A percentile compares a stretch with the other conserved stretches of the same genome.
Conservation (phyloP, 1,140 invertebrate genomes). For the Littorina saxatilis region DNA sequence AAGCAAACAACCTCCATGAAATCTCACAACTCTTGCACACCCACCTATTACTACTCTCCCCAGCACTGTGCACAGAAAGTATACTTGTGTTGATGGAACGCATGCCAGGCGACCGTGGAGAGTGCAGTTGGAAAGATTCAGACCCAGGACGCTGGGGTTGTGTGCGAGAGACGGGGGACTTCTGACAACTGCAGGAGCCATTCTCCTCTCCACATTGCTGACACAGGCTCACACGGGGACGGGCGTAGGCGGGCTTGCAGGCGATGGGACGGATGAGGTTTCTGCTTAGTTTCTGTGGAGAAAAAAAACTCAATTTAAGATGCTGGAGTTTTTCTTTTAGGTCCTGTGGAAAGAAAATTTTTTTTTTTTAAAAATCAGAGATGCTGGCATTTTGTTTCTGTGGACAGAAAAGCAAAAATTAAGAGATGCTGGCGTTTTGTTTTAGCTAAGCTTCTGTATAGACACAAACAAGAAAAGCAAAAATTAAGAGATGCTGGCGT, state of each 20-base stretch:
- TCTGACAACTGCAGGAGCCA: constrained; percentile 44
- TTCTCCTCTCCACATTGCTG: constrained; percentile 60
- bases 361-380: too few relatives aligned
- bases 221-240: constrained; percentile 38
- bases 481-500: too few relatives aligned
- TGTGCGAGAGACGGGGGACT: too few relatives aligned
- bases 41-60: neutral
- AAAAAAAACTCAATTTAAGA: constrained; percentile 29
- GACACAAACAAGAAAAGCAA: too few relatives aligned
- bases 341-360: too few relatives aligned
- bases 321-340: neutral
- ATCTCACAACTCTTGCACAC: too few relatives aligned
- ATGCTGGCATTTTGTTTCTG: too few relatives aligned
- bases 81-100: neutral
- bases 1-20: too few relatives aligned
- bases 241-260: constrained; percentile 81
- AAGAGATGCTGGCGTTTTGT: too few relatives aligned
- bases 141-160: constrained; percentile 52
- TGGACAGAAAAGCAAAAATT: too few relatives aligned
- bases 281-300: constrained; percentile 76
- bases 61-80: neutral
- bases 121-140: constrained; percentile 36
- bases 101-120: neutral
- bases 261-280: constrained; percentile 85
- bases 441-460: too few relatives aligned